These are phyloP conservation scores for Hyperopisus bebe DNA, from an alignment of 2,113 vertebrate genomes.

Conservation along the genomic window DNA sequence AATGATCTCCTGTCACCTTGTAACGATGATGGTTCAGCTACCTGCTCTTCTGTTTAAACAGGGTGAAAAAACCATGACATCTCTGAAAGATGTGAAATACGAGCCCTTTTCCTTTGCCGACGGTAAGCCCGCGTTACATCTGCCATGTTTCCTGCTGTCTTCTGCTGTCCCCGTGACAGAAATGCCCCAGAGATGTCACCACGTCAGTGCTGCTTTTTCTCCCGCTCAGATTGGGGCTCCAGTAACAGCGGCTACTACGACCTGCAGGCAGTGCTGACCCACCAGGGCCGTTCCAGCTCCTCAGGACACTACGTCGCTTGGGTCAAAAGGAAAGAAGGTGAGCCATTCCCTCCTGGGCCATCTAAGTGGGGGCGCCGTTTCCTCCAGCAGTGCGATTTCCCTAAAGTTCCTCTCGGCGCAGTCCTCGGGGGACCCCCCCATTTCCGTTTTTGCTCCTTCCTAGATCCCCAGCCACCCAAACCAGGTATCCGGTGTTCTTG, in stretches of 20 bases:
- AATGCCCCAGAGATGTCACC: not conserved
- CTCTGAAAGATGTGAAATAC: constrained; percentile 75
- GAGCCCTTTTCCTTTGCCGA: constrained; percentile 87
- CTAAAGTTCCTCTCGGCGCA: not conserved
- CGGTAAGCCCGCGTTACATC: constrained; percentile 63
- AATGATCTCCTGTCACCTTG: not conserved
- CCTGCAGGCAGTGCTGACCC: constrained; percentile 92
- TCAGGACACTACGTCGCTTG: constrained; percentile 96
- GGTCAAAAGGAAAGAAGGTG: constrained; percentile 99
- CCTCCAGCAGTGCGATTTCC: not conserved
- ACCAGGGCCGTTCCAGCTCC: constrained; percentile 96
- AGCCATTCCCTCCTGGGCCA: constrained; percentile 6
- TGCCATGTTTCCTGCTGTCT: too few relatives aligned
- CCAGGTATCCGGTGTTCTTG: not conserved
- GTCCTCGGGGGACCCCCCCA: not conserved
- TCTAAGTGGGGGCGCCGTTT: not conserved
- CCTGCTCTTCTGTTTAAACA: constrained; percentile 21
- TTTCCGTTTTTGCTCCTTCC: not conserved
- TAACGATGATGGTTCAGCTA: not conserved
- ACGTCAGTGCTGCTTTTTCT: not conserved
- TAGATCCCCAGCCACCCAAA: not conserved
- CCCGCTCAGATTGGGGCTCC: constrained; percentile 77
- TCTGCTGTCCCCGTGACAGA: not conserved
- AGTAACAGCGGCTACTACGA: constrained; percentile 97
- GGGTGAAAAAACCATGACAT: constrained; percentile 42